Evolutionary conservation across 2,113 vertebrate genomes (phyloP).

Genomic region (Artemisiospiza belli): DNA sequence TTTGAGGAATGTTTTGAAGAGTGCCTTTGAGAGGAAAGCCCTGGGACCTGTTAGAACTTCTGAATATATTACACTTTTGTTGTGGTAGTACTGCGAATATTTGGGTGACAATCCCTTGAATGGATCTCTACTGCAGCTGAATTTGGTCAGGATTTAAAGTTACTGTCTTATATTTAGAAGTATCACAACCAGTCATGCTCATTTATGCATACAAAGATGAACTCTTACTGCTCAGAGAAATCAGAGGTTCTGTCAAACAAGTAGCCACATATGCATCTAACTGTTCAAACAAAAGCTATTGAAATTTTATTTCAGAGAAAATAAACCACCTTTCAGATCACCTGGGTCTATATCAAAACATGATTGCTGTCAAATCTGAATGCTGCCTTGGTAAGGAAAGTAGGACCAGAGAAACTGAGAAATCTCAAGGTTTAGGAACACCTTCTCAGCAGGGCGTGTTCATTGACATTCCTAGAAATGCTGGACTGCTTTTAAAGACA

Average conservation of each 20-base stretch:
- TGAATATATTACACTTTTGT: rapidly evolving
- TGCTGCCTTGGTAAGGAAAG: not conserved
- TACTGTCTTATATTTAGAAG: not conserved
- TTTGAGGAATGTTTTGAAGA: not conserved
- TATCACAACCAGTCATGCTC: not conserved
- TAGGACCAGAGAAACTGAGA: not conserved
- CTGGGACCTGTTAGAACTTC: not conserved
- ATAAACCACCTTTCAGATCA: not conserved
- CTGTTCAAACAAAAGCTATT: not conserved
- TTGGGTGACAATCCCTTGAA: not conserved
- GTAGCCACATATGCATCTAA: rapidly evolving
- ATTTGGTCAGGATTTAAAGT: not conserved
- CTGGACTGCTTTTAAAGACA: not conserved
- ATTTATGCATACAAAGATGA: not conserved
- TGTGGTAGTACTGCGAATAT: not conserved
- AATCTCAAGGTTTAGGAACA: not conserved
- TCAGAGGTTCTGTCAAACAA: not conserved
- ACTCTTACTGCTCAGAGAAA: not conserved
- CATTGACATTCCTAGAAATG: not conserved
- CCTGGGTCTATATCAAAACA: not conserved
- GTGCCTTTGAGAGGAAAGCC: not conserved
- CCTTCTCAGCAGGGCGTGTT: not conserved
- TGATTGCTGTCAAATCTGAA: not conserved
- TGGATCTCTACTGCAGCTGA: not conserved
- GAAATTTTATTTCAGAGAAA: not conserved